Percentiles rank a stretch among this genome's conserved stretches.
phyloP scores from a whole-genome alignment of 2,888 invertebrate species.

The Chloromyia formosa region DNA sequence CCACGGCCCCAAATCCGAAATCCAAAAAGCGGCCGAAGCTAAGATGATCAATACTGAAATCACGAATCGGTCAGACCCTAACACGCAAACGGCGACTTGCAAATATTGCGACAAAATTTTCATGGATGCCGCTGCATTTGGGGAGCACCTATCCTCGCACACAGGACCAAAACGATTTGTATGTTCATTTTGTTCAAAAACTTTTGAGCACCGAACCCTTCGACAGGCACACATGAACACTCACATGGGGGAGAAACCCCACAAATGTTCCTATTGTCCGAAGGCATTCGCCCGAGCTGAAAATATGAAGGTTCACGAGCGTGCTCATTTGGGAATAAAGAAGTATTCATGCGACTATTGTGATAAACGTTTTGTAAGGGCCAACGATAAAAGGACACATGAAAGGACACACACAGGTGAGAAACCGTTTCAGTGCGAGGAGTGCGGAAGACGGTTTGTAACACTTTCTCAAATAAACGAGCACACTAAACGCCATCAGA shows the following conservation, averaged over 20 bases:
- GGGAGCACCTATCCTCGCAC: background rate
- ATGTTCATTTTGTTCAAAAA: background rate
- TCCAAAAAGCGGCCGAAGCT: too few relatives aligned
- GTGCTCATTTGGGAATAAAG: slow-evolving; percentile 18
- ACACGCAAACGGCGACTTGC: too few relatives aligned
- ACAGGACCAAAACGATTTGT: background rate
- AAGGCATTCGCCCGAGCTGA: slow-evolving; percentile 38
- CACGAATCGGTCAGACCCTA: too few relatives aligned
- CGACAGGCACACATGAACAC: background rate
- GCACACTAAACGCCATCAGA: slow-evolving; percentile 56
- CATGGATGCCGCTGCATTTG: background rate
- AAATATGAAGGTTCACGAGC: slow-evolving; percentile 14
- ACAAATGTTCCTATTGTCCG: slow-evolving; percentile 20
- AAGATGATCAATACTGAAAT: too few relatives aligned
- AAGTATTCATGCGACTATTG: slow-evolving; percentile 49
- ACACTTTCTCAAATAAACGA: slow-evolving; percentile 56
- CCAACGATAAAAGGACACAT: slow-evolving; percentile 56
- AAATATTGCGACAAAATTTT: slow-evolving; percentile 12
- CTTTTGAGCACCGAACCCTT: background rate
- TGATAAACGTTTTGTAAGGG: slow-evolving; percentile 56
- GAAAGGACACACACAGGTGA: slow-evolving; percentile 55
- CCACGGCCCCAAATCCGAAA: too few relatives aligned
- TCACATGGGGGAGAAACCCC: slow-evolving; percentile 4
- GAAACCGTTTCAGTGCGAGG: slow-evolving; percentile 58
- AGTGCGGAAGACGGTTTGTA: slow-evolving; percentile 57